A percentile compares a stretch with the other conserved stretches of the same genome.
Evolutionary conservation across 1,140 invertebrate species (phyloP).

Genomic region (Pissodes strobi): DNA sequence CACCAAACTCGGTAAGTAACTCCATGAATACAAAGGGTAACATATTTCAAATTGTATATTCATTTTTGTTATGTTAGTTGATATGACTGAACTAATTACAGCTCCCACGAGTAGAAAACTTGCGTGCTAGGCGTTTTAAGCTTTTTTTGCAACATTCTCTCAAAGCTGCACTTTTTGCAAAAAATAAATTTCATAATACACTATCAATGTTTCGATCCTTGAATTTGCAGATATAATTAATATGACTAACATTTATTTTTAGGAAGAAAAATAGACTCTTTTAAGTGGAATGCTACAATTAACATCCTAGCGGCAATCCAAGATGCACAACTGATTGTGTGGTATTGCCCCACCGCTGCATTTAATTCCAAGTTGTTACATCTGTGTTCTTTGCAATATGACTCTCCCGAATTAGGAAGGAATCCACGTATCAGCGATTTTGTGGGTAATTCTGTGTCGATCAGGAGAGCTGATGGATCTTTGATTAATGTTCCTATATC

Average conservation of each 20-base stretch:
- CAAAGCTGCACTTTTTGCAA: too few relatives aligned
- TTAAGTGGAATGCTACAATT: constrained; percentile 80
- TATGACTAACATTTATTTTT: constrained; percentile 32
- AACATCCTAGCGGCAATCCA: constrained; percentile 85
- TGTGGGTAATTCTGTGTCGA: constrained; percentile 73
- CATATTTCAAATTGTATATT: too few relatives aligned
- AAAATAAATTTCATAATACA: too few relatives aligned
- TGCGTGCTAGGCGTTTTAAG: too few relatives aligned
- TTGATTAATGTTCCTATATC: constrained; percentile 61
- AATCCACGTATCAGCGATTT: constrained; percentile 78
- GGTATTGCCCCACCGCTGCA: constrained; percentile 79
- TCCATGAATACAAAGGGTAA: too few relatives aligned
- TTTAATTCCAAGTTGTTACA: constrained; percentile 73
- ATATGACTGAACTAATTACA: too few relatives aligned
- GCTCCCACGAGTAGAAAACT: too few relatives aligned
- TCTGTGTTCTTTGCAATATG: constrained; percentile 57
- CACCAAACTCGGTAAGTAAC: constrained; percentile 67
- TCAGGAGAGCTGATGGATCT: constrained; percentile 62
- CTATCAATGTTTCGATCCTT: too few relatives aligned
- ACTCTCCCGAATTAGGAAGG: constrained; percentile 73
- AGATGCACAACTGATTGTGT: constrained; percentile 81
- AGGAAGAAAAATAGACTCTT: constrained; percentile 78
- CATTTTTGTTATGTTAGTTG: too few relatives aligned
- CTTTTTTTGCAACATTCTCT: too few relatives aligned
- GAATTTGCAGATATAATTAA: too few relatives aligned